Evolutionary conservation across 1,140 invertebrate species (phyloP).

Genomic region (Galendromus occidentalis): DNA sequence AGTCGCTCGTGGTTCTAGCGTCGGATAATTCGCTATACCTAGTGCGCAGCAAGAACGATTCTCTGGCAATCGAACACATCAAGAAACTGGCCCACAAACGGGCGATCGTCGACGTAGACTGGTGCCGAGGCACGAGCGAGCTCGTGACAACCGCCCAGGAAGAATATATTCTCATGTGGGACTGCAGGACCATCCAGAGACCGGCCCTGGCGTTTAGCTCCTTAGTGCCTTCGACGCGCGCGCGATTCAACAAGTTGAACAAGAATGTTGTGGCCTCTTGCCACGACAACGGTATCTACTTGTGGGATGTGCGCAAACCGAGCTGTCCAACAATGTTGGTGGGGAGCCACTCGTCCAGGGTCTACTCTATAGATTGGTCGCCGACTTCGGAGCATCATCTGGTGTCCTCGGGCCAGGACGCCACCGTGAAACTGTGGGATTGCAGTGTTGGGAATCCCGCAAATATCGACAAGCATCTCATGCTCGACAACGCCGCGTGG

Average conservation of each 20-base stretch:
- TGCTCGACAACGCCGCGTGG: not conserved
- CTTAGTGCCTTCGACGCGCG: not conserved
- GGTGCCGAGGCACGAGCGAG: not conserved
- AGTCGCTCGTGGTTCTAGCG: not conserved
- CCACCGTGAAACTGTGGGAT: not conserved
- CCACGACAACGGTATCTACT: constrained; percentile 1
- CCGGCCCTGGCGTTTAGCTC: not conserved
- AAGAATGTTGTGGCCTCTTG: not conserved
- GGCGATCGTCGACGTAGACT: not conserved
- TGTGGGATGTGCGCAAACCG: constrained; percentile 3
- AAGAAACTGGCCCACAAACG: not conserved
- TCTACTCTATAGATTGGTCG: constrained; percentile 1
- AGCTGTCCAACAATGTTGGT: not conserved
- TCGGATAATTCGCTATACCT: not conserved
- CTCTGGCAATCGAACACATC: not conserved
- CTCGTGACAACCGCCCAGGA: not conserved
- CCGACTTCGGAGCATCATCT: not conserved
- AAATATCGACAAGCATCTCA: not conserved
- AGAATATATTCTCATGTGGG: not conserved
- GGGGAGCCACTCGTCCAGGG: not conserved
- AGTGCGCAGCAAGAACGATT: constrained; percentile 1
- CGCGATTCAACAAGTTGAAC: constrained; percentile 6
- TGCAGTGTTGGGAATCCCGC: not conserved
- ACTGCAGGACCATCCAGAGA: not conserved
- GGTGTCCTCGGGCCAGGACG: not conserved